Evolutionary conservation across 2,797 vertebrate species (phyloP).

Genomic region (Microcaecilia unicolor): DNA sequence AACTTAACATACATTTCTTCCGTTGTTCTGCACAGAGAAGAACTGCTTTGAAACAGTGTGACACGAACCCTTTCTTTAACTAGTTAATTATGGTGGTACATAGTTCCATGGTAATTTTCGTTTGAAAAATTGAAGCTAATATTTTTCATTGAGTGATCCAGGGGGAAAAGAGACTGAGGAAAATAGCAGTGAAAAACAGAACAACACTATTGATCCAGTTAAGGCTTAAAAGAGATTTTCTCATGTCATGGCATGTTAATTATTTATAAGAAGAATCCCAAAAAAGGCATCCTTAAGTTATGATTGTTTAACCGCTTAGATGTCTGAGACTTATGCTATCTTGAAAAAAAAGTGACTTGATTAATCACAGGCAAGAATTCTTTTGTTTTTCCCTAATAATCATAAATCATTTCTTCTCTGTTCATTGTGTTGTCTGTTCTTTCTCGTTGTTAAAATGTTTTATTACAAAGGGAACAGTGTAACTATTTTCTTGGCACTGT

Average conservation of each 20-base stretch:
- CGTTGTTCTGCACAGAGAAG: too few species aligned
- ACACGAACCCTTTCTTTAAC: too few species aligned
- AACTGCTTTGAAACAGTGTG: too few species aligned
- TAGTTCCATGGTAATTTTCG: conserved; percentile 3
- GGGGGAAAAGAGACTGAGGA: background rate
- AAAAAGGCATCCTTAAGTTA: background rate
- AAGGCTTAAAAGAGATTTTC: too few species aligned
- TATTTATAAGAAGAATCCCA: background rate
- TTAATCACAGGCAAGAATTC: conserved; percentile 3
- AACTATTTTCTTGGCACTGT: background rate
- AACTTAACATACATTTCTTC: too few species aligned
- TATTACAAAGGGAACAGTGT: background rate
- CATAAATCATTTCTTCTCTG: background rate
- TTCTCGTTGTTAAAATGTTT: background rate
- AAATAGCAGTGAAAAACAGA: background rate
- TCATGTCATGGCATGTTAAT: conserved; percentile 1
- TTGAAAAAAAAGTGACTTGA: background rate
- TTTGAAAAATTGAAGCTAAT: background rate
- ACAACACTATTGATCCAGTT: background rate
- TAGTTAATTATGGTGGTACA: too few species aligned
- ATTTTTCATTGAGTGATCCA: conserved; percentile 5
- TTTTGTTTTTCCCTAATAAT: background rate
- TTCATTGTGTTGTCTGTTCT: background rate
- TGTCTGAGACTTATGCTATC: conserved; percentile 5
- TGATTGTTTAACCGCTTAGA: conserved; percentile 7